Conservation (phyloP, 2,888 invertebrate species). For the Zaprionus bogoriensis region DNA sequence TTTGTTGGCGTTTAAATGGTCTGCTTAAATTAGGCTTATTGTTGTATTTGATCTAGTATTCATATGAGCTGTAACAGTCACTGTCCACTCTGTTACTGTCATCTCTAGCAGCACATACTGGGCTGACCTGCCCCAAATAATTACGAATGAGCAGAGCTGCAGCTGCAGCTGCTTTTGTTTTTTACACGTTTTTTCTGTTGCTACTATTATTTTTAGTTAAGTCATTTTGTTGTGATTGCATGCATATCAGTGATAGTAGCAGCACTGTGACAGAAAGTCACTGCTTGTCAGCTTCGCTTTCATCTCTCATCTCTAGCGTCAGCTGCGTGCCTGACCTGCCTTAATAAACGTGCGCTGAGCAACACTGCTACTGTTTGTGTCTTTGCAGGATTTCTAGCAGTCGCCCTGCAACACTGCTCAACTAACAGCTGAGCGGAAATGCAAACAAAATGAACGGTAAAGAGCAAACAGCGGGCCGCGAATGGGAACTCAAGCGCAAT, state of each 20-base stretch:
- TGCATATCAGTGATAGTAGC: not conserved
- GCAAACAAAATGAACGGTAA: conserved; percentile 58
- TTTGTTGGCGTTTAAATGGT: not conserved
- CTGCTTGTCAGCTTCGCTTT: not conserved
- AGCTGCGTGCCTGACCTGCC: conserved; percentile 18
- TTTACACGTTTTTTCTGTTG: no score
- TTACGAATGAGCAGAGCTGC: not conserved
- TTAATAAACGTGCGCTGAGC: conserved; percentile 9
- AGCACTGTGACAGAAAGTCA: not conserved
- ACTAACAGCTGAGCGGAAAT: conserved; percentile 40
- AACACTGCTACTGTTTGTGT: conserved; percentile 25
- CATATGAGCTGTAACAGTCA: conserved; percentile 5
- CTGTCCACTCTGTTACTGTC: not conserved
- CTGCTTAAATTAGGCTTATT: not conserved
- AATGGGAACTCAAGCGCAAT: conserved; percentile 67
- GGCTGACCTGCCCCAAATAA: conserved; percentile 25
- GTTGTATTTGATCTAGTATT: no score
- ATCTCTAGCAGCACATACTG: conserved; percentile 7
- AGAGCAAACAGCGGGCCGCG: conserved; percentile 60
- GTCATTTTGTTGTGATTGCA: not conserved
- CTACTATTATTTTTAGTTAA: not conserved
- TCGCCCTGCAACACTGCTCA: conserved; percentile 37
- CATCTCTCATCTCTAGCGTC: conserved; percentile 11
- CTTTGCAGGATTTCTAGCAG: conserved; percentile 28
- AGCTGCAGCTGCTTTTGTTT: no score